Evolutionary conservation across 2,888 invertebrate genomes (phyloP), one percentile per base, ranked within the genome.

Genomic region (Lithophane semibrunnea): DNA sequence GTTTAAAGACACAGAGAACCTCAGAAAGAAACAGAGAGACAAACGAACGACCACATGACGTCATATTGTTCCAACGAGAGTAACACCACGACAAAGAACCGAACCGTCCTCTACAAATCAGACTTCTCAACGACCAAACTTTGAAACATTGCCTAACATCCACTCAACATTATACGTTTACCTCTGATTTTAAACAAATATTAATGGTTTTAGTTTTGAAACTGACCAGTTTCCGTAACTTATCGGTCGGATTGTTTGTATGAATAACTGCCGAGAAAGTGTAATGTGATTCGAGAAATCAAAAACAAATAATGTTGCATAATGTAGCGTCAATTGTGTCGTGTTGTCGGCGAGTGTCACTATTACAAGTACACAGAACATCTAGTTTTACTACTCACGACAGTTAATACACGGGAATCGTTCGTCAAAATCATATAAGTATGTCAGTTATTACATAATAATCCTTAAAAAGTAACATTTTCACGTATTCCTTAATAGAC

Each of bases 211-310:
- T 37, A 21, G n/a, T 65, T 16, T 49, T 49, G 9, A 65, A 73
- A 77, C 77, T 82, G 77, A 73, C 75, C 66, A 80, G 73, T 83
- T 73, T 68, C 5, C 10, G 3, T 56, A 80, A 66, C 18, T 69
- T 5, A 68, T 68, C 64, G 67, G 12, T 70, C 47, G 61, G 29
- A 49, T 49, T 52, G n/a, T 54, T 66, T 65, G 60, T 65, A 63
- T 49, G 64, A 74, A 71, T 42, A 63, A 18, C 18, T 3, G n/a
- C 47, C 49, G 58, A 16, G 10, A 49, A 56, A 56, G 42, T 54
- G 12, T 7, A 21, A 18, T n/a, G n/a, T 42, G 13, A 52, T 69
- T 67, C 2, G 29, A 21, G 3, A 21, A 21, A 67, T 49, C 29
- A 8, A 52, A 18, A 4, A 21, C 3, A 16, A 49, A 1, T 64